A percentile compares a stretch with the other conserved stretches of the same genome.
phyloP scores from a whole-genome alignment of 2,888 invertebrate species.

The Heliconius hortense region DNA sequence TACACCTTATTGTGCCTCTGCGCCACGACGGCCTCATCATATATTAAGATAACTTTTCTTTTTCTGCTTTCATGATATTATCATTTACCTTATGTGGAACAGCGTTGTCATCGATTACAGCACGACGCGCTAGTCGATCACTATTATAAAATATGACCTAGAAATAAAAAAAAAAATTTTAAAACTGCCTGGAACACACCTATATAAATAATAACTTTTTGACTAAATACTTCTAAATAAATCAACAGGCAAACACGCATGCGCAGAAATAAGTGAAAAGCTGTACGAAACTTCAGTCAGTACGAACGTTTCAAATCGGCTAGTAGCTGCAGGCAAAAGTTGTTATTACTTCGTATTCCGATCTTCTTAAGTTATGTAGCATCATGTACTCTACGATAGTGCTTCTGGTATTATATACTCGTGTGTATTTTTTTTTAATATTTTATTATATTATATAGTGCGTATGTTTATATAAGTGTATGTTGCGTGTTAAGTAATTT shows the following conservation, averaged over 20 bases:
- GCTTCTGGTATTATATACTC: conserved; percentile 66
- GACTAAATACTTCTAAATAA: conserved; percentile 39
- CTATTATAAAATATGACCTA: no score
- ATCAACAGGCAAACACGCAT: conserved; percentile 50
- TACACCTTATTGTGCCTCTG: no score
- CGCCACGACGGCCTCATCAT: no score
- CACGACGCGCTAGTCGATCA: no score
- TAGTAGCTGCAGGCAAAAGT: conserved; percentile 36
- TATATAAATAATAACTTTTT: not conserved
- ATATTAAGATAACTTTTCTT: no score
- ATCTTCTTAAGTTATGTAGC: conserved; percentile 28
- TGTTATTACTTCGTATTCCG: conserved; percentile 12
- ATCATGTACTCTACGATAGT: conserved; percentile 64
- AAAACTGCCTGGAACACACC: not conserved
- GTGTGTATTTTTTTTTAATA: conserved; percentile 55
- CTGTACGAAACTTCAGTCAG: conserved; percentile 45
- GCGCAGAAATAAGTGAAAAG: conserved; percentile 40
- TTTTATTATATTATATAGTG: conserved; percentile 44
- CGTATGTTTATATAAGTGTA: conserved; percentile 43
- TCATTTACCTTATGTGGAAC: no score
- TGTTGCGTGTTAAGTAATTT: conserved; percentile 63
- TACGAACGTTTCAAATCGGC: conserved; percentile 43
- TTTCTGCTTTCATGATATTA: no score
- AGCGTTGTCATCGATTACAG: no score
- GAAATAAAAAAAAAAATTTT: no score